Evolutionary conservation across 2,888 invertebrate genomes (phyloP), one percentile per base, ranked within the genome.

Genomic region (Belgica antarctica): DNA sequence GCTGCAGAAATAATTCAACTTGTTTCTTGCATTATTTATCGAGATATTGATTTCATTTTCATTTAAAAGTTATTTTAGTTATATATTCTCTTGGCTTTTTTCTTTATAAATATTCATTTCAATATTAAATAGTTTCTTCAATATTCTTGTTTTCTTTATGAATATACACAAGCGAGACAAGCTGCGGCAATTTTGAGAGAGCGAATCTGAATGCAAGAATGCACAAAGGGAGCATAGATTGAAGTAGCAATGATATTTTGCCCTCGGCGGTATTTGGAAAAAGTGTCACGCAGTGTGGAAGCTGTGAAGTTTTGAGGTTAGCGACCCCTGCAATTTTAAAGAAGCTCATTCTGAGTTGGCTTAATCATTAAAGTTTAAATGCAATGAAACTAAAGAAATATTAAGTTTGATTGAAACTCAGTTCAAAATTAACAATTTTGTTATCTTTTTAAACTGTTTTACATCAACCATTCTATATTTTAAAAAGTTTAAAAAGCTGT

Each of bases 31-130:
- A 68, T 57, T 68, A 68, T 68, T 68, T 68, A 68, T 68, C 34
- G 68, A 57, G 19, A 68, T 68, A 68, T 68, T 68, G 68, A 68
- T 68, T 68, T 68, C 68, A 68, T 68, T 68, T 68, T 68, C 57
- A 68, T 68, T 68, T 68, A 57, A 66, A 66, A 41, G 47, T 28
- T 62, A 34, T 34, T 31, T 12, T 8, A 31, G 34, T 31, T 46
- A 12, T 15, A 41, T 10, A 25, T 63, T n/a, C n/a, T n/a, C n/a
- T n/a, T n/a, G n/a, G n/a, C n/a, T 34, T 47, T 12, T 68, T 57
- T 57, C 47, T 68, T 57, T 57, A 68, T 31, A 68, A 66, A 68
- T 57, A 68, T 68, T 68, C 57, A 68, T 68, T 68, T 68, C 22
- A 68, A 52, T 68, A 52, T 68, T 68, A 68, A 68, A 68, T 57